A percentile compares a stretch with the other conserved stretches of the same genome.
These are phyloP conservation scores for Hydraecia micacea DNA, from an alignment of 2,888 invertebrate genomes.

Conservation along the genomic window DNA sequence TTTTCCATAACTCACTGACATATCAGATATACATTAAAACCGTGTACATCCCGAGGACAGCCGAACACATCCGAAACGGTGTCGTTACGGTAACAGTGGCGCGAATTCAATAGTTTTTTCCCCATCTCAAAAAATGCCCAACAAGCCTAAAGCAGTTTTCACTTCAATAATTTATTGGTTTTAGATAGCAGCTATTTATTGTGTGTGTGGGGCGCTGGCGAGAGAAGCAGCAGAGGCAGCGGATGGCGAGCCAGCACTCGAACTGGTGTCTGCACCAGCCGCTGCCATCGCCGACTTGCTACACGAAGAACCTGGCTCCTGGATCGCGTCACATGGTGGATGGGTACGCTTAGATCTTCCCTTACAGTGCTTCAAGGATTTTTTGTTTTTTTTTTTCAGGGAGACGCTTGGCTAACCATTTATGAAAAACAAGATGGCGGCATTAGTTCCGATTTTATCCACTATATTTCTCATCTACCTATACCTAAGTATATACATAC, in stretches of 20 bases:
- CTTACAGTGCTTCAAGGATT: background rate
- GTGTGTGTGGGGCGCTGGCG: conserved; percentile 95
- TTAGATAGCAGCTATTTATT: conserved; percentile 93
- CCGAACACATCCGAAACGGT: too few species aligned
- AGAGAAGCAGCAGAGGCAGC: conserved; percentile 93
- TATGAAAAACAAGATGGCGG: background rate
- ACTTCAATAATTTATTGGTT: conserved; percentile 10
- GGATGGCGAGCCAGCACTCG: conserved; percentile 90
- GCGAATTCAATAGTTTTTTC: too few species aligned
- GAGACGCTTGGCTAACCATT: background rate
- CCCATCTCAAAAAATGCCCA: too few species aligned
- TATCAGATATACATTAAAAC: too few species aligned
- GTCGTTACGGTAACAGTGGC: too few species aligned
- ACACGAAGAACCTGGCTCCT: conserved; percentile 94
- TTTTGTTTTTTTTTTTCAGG: too few species aligned
- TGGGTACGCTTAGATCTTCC: conserved; percentile 91
- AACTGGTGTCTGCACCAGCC: conserved; percentile 88
- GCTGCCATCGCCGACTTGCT: conserved; percentile 94
- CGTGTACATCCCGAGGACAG: too few species aligned
- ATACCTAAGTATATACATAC: too few species aligned
- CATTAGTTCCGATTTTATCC: background rate
- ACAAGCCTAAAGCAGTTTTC: too few species aligned
- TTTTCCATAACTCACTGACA: too few species aligned
- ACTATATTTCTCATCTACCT: background rate
- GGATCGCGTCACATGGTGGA: conserved; percentile 96